Conservation (phyloP, 1,140 invertebrate species). For the Ooceraea biroi region DNA sequence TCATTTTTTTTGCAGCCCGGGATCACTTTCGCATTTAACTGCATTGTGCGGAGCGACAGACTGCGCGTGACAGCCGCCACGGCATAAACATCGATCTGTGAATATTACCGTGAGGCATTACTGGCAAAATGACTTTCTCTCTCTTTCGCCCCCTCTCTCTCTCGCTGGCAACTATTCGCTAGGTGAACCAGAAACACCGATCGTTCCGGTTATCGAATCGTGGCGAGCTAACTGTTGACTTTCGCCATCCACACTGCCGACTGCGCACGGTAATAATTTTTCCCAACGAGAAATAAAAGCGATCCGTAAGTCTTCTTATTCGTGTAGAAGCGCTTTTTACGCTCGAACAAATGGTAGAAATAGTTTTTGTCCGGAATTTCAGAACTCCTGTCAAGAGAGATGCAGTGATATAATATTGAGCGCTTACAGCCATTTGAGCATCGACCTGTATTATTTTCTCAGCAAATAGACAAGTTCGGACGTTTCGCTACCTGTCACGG, state of each 20-base stretch:
- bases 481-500: not conserved
- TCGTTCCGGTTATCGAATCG: slow-evolving; percentile 35
- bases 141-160: too few relatives aligned
- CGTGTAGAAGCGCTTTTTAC: too few relatives aligned
- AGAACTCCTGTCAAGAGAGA: too few relatives aligned
- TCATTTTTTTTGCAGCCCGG: not conserved
- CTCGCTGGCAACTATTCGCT: slow-evolving; percentile 39
- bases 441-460: too few relatives aligned
- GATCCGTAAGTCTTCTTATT: not conserved
- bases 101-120: slow-evolving; percentile 58
- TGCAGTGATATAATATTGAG: too few relatives aligned
- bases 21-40: slow-evolving; percentile 56
- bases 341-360: too few relatives aligned
- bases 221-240: slow-evolving; percentile 40
- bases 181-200: slow-evolving; percentile 39
- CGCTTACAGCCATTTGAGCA: too few relatives aligned
- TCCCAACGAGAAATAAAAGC: not conserved
- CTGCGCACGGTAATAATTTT: slow-evolving; percentile 13
- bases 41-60: slow-evolving; percentile 43
- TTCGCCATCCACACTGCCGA: slow-evolving; percentile 6
- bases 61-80: slow-evolving; percentile 57
- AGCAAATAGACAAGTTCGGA: not conserved
- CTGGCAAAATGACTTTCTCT: slow-evolving; percentile 54
- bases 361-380: too few relatives aligned
- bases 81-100: slow-evolving; percentile 59